phyloP scores from a whole-genome alignment of 2,888 invertebrate species.

The Parascotia fuliginaria region DNA sequence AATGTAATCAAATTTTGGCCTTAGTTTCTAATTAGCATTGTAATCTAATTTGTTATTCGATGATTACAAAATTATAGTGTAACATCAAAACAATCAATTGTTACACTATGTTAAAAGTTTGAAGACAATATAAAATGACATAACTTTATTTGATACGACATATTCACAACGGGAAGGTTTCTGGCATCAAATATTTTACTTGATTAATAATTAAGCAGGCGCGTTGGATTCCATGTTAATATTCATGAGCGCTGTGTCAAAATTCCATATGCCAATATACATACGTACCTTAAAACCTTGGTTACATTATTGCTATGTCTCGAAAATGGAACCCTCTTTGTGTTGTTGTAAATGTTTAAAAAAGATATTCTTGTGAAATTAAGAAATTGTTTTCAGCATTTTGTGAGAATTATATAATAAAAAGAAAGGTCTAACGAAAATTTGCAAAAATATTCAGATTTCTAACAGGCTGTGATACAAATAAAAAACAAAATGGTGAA shows the following conservation, averaged over 20 bases:
- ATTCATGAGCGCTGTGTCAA: conserved; percentile 22
- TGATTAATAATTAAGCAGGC: conserved; percentile 18
- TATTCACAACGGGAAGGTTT: conserved; percentile 1
- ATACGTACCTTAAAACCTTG: conserved; percentile 9
- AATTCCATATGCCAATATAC: conserved; percentile 13
- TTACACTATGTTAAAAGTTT: not conserved
- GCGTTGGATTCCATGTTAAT: conserved; percentile 20
- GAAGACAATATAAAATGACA: not conserved
- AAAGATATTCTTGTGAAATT: not conserved
- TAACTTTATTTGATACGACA: conserved; percentile 11
- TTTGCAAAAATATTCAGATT: no score
- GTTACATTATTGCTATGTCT: conserved; percentile 5
- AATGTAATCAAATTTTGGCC: no score
- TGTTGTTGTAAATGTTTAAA: conserved; percentile 6
- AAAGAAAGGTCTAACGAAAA: no score
- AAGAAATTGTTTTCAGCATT: not conserved
- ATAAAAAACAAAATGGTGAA: no score
- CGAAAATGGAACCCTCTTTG: conserved; percentile 5
- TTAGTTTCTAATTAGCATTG: no score
- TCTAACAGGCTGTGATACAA: no score
- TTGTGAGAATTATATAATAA: not conserved
- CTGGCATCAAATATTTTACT: conserved; percentile 10
- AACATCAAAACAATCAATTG: no score
- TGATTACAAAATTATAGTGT: no score
- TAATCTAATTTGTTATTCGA: no score